Percentiles rank a stretch among this genome's conserved stretches.
Conservation (phyloP, 2,797 vertebrate genomes). For the Choloepus didactylus region DNA sequence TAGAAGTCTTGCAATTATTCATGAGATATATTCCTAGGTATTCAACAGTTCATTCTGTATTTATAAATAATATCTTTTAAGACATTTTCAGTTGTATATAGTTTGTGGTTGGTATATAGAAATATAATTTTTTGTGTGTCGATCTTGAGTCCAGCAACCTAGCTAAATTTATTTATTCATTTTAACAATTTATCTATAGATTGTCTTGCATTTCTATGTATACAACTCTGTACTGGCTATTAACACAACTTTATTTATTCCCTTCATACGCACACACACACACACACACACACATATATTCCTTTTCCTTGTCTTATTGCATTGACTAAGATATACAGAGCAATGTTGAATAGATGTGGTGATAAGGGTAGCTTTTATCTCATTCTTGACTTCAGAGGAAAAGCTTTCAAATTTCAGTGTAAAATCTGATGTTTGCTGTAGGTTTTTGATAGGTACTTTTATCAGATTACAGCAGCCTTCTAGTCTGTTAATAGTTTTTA, state of each 20-base stretch:
- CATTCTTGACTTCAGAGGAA: too few relatives aligned
- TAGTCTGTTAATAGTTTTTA: too few relatives aligned
- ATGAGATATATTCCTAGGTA: neutral
- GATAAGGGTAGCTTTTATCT: too few relatives aligned
- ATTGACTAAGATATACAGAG: neutral
- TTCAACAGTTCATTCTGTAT: neutral
- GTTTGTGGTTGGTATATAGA: neutral
- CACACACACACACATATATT: neutral
- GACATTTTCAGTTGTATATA: neutral
- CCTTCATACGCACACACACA: neutral
- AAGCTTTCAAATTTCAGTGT: too few relatives aligned
- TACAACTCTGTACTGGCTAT: neutral
- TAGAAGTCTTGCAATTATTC: neutral
- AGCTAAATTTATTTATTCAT: neutral
- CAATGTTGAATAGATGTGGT: neutral
- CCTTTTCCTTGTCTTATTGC: neutral
- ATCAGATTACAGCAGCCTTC: too few relatives aligned
- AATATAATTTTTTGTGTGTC: neutral
- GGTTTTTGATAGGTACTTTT: too few relatives aligned
- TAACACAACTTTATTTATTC: neutral
- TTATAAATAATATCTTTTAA: neutral
- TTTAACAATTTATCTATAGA: constrained; percentile 12
- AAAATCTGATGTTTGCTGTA: too few relatives aligned
- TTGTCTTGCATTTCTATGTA: neutral
- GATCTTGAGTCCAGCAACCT: neutral